Conservation (phyloP, 2,113 vertebrate genomes). For the Misgurnus anguillicaudatus region DNA sequence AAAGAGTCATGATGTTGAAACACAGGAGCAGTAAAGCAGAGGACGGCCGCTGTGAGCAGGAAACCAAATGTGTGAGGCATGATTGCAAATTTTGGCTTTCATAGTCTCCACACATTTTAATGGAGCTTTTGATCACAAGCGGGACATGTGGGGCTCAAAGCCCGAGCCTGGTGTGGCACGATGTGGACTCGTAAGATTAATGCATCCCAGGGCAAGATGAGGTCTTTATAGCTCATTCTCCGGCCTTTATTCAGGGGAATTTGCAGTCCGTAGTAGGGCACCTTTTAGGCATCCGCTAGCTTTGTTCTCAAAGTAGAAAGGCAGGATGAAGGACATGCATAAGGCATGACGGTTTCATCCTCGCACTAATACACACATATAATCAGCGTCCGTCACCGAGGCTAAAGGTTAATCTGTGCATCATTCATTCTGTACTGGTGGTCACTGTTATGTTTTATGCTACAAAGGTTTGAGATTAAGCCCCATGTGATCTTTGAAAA, state of each 20-base stretch:
- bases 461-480: slow-evolving; percentile 26
- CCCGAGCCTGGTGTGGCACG: slow-evolving; percentile 28
- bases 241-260: slow-evolving; percentile 34
- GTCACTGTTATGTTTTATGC: slow-evolving; percentile 29
- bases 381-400: slow-evolving; percentile 37
- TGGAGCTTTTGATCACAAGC: slow-evolving; percentile 51
- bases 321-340: slow-evolving; percentile 39
- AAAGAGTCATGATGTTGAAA: not conserved
- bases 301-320: slow-evolving; percentile 51
- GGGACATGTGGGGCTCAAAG: slow-evolving; percentile 43
- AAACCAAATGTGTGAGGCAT: slow-evolving; percentile 5
- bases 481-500: slow-evolving; percentile 22
- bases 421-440: slow-evolving; percentile 39
- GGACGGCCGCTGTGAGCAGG: not conserved
- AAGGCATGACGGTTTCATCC: slow-evolving; percentile 44
- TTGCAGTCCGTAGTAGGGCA: slow-evolving; percentile 41
- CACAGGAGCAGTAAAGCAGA: not conserved
- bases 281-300: slow-evolving; percentile 26
- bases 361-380: slow-evolving; percentile 21
- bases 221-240: slow-evolving; percentile 37
- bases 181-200: slow-evolving; percentile 49
- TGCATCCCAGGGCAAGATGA: slow-evolving; percentile 36
- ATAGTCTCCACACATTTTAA: slow-evolving; percentile 42
- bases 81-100: slow-evolving; percentile 17
- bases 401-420: slow-evolving; percentile 51